Evolutionary conservation across 2,797 vertebrate species (phyloP).

Genomic region (Channallabes apus): DNA sequence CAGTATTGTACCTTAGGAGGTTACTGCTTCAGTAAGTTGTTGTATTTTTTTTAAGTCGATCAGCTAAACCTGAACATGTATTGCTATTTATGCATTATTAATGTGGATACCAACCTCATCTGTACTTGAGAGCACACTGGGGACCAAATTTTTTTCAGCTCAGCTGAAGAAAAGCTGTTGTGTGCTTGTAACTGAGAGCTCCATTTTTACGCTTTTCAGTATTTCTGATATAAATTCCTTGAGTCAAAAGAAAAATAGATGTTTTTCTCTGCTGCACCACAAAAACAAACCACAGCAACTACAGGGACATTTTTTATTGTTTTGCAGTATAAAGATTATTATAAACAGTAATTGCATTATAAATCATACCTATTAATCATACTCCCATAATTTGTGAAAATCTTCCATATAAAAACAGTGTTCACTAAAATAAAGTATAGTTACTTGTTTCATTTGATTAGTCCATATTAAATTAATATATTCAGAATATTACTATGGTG

Average conservation of each 20-base stretch:
- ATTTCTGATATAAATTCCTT: slow-evolving; percentile 8
- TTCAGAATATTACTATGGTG: neutral
- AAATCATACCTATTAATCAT: neutral
- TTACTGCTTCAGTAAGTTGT: neutral
- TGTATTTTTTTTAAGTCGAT: neutral
- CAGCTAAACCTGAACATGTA: slow-evolving; percentile 19
- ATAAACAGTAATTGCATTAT: neutral
- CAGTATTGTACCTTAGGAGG: neutral
- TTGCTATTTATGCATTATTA: slow-evolving; percentile 10
- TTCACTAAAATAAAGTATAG: neutral
- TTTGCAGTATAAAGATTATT: neutral
- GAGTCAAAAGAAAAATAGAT: neutral
- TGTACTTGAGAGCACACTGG: slow-evolving; percentile 16
- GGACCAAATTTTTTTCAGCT: neutral
- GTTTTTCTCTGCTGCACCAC: neutral
- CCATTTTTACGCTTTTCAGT: slow-evolving; percentile 12
- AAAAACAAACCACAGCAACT: neutral
- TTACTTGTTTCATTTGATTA: neutral
- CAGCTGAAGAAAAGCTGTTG: slow-evolving; percentile 18
- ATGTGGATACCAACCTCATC: neutral
- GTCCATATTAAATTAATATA: neutral
- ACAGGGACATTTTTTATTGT: neutral
- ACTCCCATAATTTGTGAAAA: neutral
- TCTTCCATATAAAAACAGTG: neutral
- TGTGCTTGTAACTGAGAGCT: neutral